These are phyloP conservation scores for Sinocyclocheilus maitianheensis DNA, from an alignment of 2,113 vertebrate species.

Conservation along the genomic window DNA sequence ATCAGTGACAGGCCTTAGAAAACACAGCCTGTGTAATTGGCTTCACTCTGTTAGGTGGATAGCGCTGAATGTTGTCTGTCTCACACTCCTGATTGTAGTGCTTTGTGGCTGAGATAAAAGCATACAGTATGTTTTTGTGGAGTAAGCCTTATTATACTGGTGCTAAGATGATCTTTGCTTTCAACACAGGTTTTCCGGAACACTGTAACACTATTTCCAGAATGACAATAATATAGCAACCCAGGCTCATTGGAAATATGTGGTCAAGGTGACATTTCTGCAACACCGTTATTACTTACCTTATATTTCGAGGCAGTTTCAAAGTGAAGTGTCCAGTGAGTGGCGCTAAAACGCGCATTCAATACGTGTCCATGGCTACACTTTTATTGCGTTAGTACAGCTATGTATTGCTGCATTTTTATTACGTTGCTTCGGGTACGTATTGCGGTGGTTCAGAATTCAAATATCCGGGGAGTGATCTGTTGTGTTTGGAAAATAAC, in stretches of 20 bases:
- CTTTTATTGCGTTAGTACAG: too few species aligned
- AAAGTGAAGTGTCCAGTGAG: too few species aligned
- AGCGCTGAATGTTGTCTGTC: not conserved
- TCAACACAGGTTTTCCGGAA: not conserved
- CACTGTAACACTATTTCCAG: not conserved
- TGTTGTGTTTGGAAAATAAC: too few species aligned
- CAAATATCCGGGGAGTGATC: too few species aligned
- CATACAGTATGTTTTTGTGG: not conserved
- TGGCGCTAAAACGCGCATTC: too few species aligned
- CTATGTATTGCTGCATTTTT: too few species aligned
- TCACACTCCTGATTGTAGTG: not conserved
- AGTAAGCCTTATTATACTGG: not conserved
- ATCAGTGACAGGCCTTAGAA: conserved; percentile 34
- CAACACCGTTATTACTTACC: too few species aligned
- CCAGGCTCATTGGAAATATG: not conserved
- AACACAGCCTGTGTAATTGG: conserved; percentile 47
- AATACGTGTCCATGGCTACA: too few species aligned
- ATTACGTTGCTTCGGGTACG: too few species aligned
- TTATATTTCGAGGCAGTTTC: too few species aligned
- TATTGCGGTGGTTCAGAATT: too few species aligned
- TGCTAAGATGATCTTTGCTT: not conserved
- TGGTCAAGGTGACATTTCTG: too few species aligned
- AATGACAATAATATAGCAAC: not conserved
- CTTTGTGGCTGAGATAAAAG: conserved; percentile 6
- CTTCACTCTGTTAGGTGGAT: conserved; percentile 33